Conservation (phyloP, 2,113 vertebrate species). For the Numida meleagris region DNA sequence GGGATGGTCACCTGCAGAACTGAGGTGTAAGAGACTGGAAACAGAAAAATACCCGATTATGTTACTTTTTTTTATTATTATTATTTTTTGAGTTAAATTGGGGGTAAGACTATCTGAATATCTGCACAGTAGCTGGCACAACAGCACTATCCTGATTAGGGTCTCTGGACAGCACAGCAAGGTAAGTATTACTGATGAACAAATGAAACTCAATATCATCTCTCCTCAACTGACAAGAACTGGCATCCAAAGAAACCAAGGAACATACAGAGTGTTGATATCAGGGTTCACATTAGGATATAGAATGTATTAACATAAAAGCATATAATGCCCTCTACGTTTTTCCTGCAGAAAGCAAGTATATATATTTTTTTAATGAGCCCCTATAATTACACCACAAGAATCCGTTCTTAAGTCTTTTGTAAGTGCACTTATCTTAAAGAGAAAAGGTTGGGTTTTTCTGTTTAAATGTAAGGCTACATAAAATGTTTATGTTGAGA, state of each 20-base stretch:
- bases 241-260: neutral
- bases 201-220: slow-evolving; percentile 44
- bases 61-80: neutral
- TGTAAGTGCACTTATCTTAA: neutral
- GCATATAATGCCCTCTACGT: neutral
- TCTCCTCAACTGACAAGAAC: neutral
- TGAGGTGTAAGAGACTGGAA: accelerated
- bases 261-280: neutral
- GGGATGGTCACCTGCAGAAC: neutral
- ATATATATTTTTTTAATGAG: neutral
- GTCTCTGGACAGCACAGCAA: neutral
- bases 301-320: neutral
- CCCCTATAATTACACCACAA: neutral
- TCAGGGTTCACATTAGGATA: slow-evolving; percentile 16
- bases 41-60: neutral
- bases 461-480: neutral
- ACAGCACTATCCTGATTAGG: neutral
- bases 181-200: slow-evolving; percentile 34
- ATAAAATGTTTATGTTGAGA: slow-evolving; percentile 1
- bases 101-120: neutral
- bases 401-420: neutral
- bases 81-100: neutral
- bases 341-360: neutral
- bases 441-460: neutral
- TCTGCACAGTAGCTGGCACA: neutral